Evolutionary conservation across 2,113 vertebrate species (phyloP).

Genomic region (Rattus rattus): DNA sequence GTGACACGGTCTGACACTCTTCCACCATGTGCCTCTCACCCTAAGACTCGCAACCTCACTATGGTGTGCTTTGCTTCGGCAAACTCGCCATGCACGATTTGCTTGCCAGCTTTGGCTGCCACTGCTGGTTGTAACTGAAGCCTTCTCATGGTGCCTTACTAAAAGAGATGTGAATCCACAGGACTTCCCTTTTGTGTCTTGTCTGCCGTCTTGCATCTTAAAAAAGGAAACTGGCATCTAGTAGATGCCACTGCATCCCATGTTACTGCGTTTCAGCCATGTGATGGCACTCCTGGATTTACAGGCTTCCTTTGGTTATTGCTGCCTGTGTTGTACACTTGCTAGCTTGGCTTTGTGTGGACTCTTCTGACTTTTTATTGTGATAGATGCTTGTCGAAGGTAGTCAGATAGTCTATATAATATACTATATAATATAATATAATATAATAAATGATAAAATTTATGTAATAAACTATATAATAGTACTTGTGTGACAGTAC

Average conservation of each 20-base stretch:
- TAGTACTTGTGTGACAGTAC: background rate
- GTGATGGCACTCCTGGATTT: background rate
- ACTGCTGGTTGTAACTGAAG: background rate
- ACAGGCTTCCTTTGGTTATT: background rate
- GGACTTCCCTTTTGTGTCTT: constrained; percentile 34
- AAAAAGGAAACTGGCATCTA: constrained; percentile 10
- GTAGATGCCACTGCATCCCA: background rate
- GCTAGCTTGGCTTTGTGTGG: background rate
- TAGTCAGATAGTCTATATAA: background rate
- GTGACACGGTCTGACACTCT: background rate
- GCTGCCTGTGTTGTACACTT: background rate
- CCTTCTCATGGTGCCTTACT: background rate
- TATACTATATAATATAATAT: too few species aligned
- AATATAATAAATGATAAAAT: too few species aligned
- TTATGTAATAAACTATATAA: background rate
- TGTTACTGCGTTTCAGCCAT: background rate
- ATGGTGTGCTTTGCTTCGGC: background rate
- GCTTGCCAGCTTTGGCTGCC: background rate
- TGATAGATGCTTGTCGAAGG: background rate
- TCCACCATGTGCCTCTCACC: background rate
- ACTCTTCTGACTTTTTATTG: constrained; percentile 18
- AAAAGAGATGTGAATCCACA: background rate
- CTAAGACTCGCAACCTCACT: background rate
- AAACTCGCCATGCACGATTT: background rate
- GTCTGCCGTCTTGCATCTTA: background rate